These are phyloP conservation scores for Lacanobia oleracea DNA, from an alignment of 2,888 invertebrate species.

Conservation along the genomic window DNA sequence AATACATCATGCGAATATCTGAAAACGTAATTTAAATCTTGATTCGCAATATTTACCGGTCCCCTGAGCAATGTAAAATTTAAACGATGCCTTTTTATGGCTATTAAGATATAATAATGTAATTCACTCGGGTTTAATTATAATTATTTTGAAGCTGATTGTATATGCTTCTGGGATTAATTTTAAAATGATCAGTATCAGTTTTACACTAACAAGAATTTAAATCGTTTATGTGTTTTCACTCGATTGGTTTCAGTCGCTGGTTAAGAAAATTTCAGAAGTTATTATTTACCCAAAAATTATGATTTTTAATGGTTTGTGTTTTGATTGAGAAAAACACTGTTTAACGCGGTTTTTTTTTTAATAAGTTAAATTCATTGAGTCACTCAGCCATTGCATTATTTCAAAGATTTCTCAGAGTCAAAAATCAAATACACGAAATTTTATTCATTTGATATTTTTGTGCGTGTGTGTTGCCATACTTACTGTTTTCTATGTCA, in stretches of 20 bases:
- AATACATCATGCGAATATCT: conserved; percentile 66
- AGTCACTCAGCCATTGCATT: no score
- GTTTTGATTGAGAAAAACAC: neutral
- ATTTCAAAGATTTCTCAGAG: no score
- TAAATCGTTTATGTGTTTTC: neutral
- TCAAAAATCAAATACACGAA: no score
- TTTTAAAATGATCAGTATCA: conserved; percentile 2
- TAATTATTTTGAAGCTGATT: conserved; percentile 51
- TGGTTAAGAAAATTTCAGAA: no score
- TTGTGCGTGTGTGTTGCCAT: neutral
- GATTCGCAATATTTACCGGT: conserved; percentile 69
- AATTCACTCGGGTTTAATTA: conserved; percentile 59
- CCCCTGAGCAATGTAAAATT: conserved; percentile 65
- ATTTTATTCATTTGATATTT: neutral
- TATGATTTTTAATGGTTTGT: neutral
- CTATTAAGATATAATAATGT: conserved; percentile 64
- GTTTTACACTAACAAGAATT: neutral
- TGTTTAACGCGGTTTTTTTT: no score
- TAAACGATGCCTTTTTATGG: conserved; percentile 64
- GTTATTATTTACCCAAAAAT: neutral
- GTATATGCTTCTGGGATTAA: conserved; percentile 44
- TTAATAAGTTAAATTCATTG: neutral
- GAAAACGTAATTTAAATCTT: conserved; percentile 72
- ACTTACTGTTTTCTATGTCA: neutral
- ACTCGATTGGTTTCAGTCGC: no score